Evolutionary conservation across 2,113 vertebrate species (phyloP).

Genomic region (Protobothrops mucrosquamatus): DNA sequence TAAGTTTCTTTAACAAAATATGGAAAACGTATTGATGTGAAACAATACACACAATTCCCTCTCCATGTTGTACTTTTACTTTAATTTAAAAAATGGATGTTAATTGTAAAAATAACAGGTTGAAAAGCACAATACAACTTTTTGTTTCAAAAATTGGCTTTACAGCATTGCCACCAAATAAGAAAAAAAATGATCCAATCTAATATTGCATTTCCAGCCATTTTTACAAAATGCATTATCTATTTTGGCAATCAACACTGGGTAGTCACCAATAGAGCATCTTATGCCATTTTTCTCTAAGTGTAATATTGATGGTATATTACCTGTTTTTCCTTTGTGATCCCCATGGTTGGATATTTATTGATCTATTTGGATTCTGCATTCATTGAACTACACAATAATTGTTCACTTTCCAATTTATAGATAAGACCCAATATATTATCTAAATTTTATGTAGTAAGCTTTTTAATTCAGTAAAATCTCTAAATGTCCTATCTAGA

Average conservation of each 20-base stretch:
- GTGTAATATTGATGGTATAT: neutral
- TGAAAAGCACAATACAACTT: neutral
- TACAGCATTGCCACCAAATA: neutral
- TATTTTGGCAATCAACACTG: neutral
- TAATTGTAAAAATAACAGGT: neutral
- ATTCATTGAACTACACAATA: neutral
- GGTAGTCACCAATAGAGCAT: neutral
- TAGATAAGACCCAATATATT: neutral
- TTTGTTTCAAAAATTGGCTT: neutral
- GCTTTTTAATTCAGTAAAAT: neutral
- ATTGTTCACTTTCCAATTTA: neutral
- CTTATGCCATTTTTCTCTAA: neutral
- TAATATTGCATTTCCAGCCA: neutral
- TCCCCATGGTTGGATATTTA: neutral
- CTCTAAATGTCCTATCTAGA: neutral
- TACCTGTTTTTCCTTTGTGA: neutral
- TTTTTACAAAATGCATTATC: neutral
- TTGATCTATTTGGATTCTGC: neutral
- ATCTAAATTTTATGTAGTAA: neutral
- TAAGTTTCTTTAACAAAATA: neutral
- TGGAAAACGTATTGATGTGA: neutral
- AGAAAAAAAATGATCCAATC: neutral
- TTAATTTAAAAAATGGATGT: neutral
- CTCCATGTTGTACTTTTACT: neutral
- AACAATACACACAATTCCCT: neutral